Conservation (phyloP, 1,140 invertebrate species). For the Hermetia illucens region DNA sequence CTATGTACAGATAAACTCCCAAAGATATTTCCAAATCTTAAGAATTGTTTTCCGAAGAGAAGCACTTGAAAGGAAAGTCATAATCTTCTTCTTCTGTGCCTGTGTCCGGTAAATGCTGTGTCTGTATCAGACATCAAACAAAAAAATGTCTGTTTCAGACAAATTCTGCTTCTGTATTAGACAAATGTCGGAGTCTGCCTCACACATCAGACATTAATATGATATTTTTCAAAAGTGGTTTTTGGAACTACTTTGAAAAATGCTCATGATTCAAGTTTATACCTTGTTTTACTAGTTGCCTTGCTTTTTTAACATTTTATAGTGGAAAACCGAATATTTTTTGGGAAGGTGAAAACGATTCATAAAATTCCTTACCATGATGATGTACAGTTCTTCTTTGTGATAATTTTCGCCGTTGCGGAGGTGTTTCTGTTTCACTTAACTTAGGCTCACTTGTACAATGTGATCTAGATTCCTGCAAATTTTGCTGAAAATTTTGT, state of each 20-base stretch:
- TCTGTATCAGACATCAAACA: no score
- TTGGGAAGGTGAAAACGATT: background rate
- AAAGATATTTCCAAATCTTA: no score
- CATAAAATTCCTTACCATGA: constrained; percentile 18
- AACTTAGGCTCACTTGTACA: constrained; percentile 28
- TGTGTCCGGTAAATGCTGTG: no score
- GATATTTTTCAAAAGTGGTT: background rate
- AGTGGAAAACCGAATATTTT: background rate
- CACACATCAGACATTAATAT: no score
- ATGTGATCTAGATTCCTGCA: constrained; percentile 24
- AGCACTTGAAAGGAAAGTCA: no score
- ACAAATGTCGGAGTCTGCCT: no score
- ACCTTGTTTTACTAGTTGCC: background rate
- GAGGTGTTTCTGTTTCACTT: constrained; percentile 29
- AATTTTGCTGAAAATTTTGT: constrained; percentile 21
- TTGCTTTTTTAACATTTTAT: background rate
- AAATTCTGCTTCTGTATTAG: no score
- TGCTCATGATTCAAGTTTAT: background rate
- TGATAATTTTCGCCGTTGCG: constrained; percentile 31
- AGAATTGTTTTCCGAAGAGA: no score
- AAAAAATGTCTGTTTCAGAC: no score
- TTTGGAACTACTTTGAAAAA: background rate
- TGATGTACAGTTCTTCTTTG: constrained; percentile 31
- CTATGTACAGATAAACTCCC: no score
- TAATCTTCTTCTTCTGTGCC: no score